These are phyloP conservation scores for Okapia johnstoni DNA, from an alignment of 2,113 vertebrate species.

Conservation along the genomic window DNA sequence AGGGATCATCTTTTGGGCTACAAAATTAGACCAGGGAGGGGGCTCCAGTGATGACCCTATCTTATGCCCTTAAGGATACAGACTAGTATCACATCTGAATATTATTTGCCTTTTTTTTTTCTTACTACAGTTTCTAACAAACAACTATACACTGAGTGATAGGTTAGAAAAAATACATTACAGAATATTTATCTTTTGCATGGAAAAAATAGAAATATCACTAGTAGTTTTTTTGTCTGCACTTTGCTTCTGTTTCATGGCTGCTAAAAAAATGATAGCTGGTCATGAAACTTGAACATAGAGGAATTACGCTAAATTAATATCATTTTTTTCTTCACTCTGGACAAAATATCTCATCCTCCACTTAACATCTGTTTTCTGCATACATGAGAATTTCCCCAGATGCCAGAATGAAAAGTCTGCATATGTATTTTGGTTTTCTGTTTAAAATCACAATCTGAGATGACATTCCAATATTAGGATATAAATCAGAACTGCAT, in stretches of 20 bases:
- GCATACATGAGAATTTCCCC: conserved; percentile 19
- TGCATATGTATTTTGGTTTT: conserved; percentile 30
- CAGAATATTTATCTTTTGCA: background rate
- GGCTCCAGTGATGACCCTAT: background rate
- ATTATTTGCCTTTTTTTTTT: background rate
- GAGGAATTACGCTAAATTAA: conserved; percentile 28
- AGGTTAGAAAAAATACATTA: background rate
- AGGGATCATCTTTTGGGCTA: background rate
- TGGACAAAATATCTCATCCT: background rate
- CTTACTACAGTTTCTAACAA: background rate
- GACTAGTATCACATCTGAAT: background rate
- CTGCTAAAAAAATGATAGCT: background rate
- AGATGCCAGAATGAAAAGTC: conserved; percentile 16
- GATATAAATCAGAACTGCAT: conserved; percentile 2
- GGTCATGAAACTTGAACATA: background rate
- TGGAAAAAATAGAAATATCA: background rate
- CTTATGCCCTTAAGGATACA: background rate
- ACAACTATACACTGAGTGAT: background rate
- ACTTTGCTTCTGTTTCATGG: background rate
- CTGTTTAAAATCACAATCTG: conserved; percentile 52
- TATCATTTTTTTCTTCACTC: background rate
- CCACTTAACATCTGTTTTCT: conserved; percentile 24
- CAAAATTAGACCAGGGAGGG: background rate
- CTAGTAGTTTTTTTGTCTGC: background rate
- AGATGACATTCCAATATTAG: background rate